Conservation (phyloP, 2,797 vertebrate species). For the Gila robusta region DNA sequence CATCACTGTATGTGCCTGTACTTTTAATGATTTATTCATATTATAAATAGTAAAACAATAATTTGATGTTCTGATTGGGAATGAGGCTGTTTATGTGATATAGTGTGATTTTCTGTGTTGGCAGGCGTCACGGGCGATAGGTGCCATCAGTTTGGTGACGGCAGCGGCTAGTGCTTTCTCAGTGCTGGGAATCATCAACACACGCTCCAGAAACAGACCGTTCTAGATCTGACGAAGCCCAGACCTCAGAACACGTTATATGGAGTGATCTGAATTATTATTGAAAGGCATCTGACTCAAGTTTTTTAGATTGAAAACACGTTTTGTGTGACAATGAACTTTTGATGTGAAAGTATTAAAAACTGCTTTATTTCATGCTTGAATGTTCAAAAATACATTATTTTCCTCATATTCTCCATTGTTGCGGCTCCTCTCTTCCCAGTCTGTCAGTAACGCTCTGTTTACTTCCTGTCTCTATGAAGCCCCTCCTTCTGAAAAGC, state of each 20-base stretch:
- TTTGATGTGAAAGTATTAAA: slow-evolving; percentile 11
- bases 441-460: neutral
- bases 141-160: slow-evolving; percentile 82
- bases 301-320: neutral
- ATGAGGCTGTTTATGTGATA: neutral
- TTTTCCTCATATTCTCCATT: neutral
- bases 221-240: slow-evolving; percentile 69
- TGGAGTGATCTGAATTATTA: neutral
- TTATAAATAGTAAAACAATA: no score
- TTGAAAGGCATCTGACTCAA: neutral
- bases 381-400: neutral
- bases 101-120: slow-evolving; percentile 15
- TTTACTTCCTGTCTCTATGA: neutral
- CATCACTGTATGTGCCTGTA: neutral
- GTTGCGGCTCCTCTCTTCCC: no score
- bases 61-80: neutral
- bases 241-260: neutral
- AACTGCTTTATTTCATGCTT: neutral
- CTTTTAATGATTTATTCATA: no score
- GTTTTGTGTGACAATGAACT: neutral
- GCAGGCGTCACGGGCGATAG: slow-evolving; percentile 82
- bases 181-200: slow-evolving; percentile 82
- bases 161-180: slow-evolving; percentile 84
- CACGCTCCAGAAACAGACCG: slow-evolving; percentile 81
- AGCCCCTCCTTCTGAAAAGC: neutral